Percentiles rank a stretch among this genome's conserved stretches.
These are phyloP conservation scores for Nyctereutes procyonoides DNA, from an alignment of 2,113 vertebrate species.

Conservation along the genomic window DNA sequence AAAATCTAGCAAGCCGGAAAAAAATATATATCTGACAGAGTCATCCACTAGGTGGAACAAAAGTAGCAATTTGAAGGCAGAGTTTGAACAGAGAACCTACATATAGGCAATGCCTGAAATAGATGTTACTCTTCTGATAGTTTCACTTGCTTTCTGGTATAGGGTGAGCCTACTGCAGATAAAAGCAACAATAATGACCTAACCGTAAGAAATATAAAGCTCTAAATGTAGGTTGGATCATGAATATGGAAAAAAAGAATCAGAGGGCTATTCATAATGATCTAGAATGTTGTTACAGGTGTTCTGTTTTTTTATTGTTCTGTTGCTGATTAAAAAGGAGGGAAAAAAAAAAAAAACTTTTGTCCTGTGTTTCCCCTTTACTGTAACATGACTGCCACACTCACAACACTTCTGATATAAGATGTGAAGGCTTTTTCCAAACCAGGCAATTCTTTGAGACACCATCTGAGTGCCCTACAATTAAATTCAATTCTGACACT, in stretches of 20 bases:
- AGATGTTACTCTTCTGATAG: neutral
- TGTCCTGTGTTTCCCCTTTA: neutral
- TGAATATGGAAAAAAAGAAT: neutral
- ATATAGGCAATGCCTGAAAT: neutral
- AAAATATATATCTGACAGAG: neutral
- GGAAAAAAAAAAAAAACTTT: neutral
- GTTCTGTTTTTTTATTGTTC: neutral
- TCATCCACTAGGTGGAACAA: neutral
- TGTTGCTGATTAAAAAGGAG: neutral
- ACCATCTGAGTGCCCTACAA: neutral
- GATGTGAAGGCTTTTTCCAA: neutral
- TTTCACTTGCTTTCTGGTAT: neutral
- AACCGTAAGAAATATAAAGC: neutral
- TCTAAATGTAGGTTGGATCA: neutral
- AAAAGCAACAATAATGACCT: neutral
- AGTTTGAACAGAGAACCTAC: neutral
- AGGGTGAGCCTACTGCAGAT: neutral
- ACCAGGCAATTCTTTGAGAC: neutral
- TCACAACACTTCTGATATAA: neutral
- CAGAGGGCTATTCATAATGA: neutral
- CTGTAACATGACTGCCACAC: neutral
- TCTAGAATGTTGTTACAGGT: neutral
- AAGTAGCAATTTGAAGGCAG: neutral
- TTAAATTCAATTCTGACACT: neutral
- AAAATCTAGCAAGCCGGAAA: neutral